phyloP scores from a whole-genome alignment of 2,113 vertebrate genomes.

The Albula goreensis region DNA sequence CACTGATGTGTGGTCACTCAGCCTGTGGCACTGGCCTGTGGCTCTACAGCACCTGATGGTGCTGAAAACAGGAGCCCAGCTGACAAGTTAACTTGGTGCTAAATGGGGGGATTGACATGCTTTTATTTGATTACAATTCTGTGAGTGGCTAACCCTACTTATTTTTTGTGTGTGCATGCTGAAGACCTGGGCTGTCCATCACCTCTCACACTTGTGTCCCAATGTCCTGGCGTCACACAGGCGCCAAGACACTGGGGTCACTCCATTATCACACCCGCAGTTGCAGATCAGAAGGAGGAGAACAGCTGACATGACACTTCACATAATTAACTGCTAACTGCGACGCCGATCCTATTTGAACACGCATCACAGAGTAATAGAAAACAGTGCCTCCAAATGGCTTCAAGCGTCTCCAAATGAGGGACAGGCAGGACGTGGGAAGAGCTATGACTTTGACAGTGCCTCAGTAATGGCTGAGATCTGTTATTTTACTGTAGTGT shows the following conservation, averaged over 20 bases:
- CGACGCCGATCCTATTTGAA: slow-evolving; percentile 35
- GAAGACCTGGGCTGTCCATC: background rate
- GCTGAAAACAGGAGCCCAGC: background rate
- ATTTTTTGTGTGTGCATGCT: background rate
- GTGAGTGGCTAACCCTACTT: background rate
- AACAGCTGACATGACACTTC: slow-evolving; percentile 43
- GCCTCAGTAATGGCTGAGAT: background rate
- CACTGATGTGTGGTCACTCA: background rate
- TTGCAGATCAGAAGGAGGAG: background rate
- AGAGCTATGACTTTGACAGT: background rate
- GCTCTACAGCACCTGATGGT: background rate
- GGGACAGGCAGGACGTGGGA: background rate
- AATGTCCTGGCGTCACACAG: background rate
- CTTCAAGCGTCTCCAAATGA: slow-evolving; percentile 29
- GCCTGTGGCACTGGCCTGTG: background rate
- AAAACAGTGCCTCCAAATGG: slow-evolving; percentile 34
- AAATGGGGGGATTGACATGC: background rate
- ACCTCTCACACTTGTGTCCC: slow-evolving; percentile 8
- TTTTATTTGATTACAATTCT: slow-evolving; percentile 19
- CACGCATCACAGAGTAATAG: slow-evolving; percentile 33
- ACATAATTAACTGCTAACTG: slow-evolving; percentile 22
- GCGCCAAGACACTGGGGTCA: slow-evolving; percentile 7
- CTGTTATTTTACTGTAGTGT: background rate
- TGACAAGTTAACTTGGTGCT: background rate
- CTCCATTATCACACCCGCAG: background rate